Evolutionary conservation across 2,113 vertebrate genomes (phyloP), one percentile per base, ranked within the genome.

Genomic region (Isurus oxyrinchus): DNA sequence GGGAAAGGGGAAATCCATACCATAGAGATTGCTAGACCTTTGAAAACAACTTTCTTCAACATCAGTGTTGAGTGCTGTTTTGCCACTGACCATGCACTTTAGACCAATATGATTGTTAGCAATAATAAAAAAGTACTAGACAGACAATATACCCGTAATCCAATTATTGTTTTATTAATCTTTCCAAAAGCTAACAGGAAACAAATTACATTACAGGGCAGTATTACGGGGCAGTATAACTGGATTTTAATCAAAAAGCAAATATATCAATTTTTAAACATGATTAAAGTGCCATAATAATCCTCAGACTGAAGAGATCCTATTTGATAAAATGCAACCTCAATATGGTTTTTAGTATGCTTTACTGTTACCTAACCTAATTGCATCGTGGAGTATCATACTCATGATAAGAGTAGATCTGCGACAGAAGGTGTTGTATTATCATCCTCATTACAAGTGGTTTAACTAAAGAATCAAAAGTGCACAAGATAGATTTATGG

Each of bases 251-350:
- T 72, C 94, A 95, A 95, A 91, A 95, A 35, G 94, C 67, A 95
- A 95, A 55, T 55, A 49, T 95, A 95, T n/a, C 66, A 27, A 72
- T 72, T 95, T 55, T 10, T 53, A 95, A 95, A 95, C 67, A 95
- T 72, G 94, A 95, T 95, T 95, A 76, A 95, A 95, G 94, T 95
- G 94, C 94, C 69, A 53, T 95, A 72, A 95, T 72, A 35, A 95
- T 14, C 67, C 63, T 95, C 67, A 53, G 66, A 69, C 67, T 59
- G 14, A 91, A 76, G 25, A 95, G 31, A 76, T 69, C 67, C 88
- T 72, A 53, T 72, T 55, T 31, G 23, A 95, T 66, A 95, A 72
- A 55, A 49, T 95, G 49, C 19, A 72, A 72, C 66, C 49, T 19
- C 67, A 76, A 69, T 55, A 13, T 23, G 44, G 11, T 59, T 35